Base-by-base conservation (phyloP, 1,140 invertebrate genomes). In the Rhizoglyphus robini region DNA sequence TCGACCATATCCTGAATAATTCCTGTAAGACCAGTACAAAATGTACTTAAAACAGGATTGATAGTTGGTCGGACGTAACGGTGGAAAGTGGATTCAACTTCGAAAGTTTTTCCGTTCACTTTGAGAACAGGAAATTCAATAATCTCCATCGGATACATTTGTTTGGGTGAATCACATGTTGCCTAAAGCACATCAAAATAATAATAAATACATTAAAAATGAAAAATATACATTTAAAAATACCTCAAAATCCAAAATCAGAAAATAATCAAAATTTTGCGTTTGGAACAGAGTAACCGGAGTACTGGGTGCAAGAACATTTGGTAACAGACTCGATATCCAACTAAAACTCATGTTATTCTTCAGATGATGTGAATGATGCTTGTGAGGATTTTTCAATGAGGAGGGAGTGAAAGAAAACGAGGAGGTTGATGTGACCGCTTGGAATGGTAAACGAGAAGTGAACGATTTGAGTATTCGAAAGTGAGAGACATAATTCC, bases 51-150 rank as follows among this genome's bases (percentile, higher is more conserved):
- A 2, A 73, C 60, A 23, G 78, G 78, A 73, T 83, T 72, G 1
- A 79, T 63, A 41, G 67, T 70, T 25, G 83, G 83, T 64, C 77
- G 76, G 1, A 85, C 76, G 73, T 83, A 85, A 18, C 78, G 71
- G 66, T 84, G 83, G 72, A 84, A 85, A 23, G 67, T 67, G 46
- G 78, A 73, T 63, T 80, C 79, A 11, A 80, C 67, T 67, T 79
- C 36, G 72, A 81, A 78, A 61, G 78, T 80, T 47, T 70, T 70
- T 0, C 77, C 75, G 65, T 81, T 81, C 2, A 85, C 63, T 63
- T 79, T 82, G 2, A 82, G 63, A 51, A 82, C 82, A 3, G 83
- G 83, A 70, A 84, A 81, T 73, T 84, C 83, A 49, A 85, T 84
- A 15, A 85, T 83, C 76, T 84, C 83, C 77, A 78, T 78, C 29